These are phyloP conservation scores for Tricholauxania praeusta DNA, from an alignment of 2,888 invertebrate species.

Conservation along the genomic window DNA sequence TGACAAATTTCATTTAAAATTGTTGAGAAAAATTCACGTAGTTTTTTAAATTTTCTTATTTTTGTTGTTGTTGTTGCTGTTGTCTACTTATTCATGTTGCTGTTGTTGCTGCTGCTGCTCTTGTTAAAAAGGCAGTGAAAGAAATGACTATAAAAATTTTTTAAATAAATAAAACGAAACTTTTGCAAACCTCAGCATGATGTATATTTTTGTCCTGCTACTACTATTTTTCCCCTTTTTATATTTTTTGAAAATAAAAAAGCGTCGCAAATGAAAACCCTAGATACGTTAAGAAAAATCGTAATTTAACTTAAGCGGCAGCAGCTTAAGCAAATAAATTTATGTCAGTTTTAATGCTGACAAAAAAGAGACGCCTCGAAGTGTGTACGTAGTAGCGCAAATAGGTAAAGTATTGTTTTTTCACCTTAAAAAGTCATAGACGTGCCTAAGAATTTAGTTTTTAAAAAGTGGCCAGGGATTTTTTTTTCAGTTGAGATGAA, in stretches of 20 bases:
- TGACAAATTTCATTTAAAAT: constrained; percentile 63
- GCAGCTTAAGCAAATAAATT: constrained; percentile 37
- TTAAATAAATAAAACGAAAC: constrained; percentile 58
- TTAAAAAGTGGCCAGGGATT: no score
- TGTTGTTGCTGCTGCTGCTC: constrained; percentile 19
- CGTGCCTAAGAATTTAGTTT: no score
- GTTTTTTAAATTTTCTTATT: neutral
- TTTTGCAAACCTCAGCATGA: constrained; percentile 59
- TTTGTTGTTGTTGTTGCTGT: neutral
- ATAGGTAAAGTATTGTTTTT: no score
- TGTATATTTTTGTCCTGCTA: constrained; percentile 49
- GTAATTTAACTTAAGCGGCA: constrained; percentile 33
- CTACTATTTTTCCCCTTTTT: constrained; percentile 10
- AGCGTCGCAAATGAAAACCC: neutral
- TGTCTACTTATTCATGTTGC: neutral
- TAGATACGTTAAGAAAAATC: neutral
- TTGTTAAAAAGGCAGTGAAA: no score
- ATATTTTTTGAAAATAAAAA: neutral
- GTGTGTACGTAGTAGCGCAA: no score
- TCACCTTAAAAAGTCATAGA: no score
- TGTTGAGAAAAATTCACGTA: constrained; percentile 53
- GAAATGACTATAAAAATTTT: constrained; percentile 24
- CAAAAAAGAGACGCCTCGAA: no score
- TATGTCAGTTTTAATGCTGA: constrained; percentile 22
- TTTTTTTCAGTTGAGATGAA: no score